A percentile compares a stretch with the other conserved stretches of the same genome.
phyloP scores from a whole-genome alignment of 2,113 vertebrate genomes.

The Syrrhaptes paradoxus region DNA sequence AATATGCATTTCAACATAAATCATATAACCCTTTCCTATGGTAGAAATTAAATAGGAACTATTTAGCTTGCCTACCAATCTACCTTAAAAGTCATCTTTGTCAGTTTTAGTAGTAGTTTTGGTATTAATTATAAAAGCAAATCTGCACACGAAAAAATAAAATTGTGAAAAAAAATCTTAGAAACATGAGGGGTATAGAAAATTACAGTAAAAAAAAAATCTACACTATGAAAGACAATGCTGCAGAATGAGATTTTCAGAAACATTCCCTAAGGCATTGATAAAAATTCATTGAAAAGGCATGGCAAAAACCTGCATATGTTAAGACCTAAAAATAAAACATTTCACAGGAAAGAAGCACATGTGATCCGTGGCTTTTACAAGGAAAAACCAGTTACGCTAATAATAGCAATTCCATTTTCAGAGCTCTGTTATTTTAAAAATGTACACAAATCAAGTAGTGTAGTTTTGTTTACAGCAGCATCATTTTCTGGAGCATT shows the following conservation, averaged over 20 bases:
- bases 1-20: background rate
- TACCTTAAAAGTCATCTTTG: background rate
- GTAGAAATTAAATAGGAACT: background rate
- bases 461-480: background rate
- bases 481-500: background rate
- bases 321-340: constrained; percentile 34
- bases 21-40: background rate
- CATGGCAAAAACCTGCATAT: background rate
- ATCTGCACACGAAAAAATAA: background rate
- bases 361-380: background rate
- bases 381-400: background rate
- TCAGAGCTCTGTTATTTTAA: background rate
- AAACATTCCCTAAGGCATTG: background rate
- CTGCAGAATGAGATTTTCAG: background rate
- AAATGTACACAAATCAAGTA: background rate
- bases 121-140: background rate
- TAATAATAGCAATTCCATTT: constrained; percentile 9
- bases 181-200: background rate
- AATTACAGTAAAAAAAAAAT: background rate
- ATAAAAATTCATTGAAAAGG: constrained; percentile 4
- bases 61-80: background rate
- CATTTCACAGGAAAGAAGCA: background rate
- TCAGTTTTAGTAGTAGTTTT: background rate
- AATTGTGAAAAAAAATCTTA: background rate
- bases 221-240: background rate